Evolutionary conservation across 2,888 invertebrate genomes (phyloP).

Genomic region (Mystacides longicornis): DNA sequence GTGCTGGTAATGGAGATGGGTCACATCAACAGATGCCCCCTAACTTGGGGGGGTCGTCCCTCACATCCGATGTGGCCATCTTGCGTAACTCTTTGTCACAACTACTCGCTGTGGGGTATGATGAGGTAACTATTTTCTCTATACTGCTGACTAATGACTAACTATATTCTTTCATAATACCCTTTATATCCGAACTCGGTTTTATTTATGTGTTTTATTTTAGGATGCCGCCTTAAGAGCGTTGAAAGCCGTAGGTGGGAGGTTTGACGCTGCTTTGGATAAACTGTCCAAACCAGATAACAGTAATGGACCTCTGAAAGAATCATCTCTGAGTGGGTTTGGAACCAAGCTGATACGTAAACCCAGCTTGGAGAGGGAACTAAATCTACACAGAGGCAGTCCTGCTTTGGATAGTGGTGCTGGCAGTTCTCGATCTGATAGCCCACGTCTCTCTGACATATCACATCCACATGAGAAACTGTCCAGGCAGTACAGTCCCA

Average conservation of each 20-base stretch:
- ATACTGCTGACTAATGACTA: too few species aligned
- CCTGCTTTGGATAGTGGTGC: slow-evolving; percentile 84
- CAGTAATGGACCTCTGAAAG: slow-evolving; percentile 47
- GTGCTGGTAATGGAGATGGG: slow-evolving; percentile 54
- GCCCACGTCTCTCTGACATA: slow-evolving; percentile 63
- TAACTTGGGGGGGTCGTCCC: slow-evolving; percentile 48
- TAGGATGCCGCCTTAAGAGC: slow-evolving; percentile 61
- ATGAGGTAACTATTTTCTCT: slow-evolving; percentile 51
- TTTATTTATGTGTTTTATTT: slow-evolving; percentile 27
- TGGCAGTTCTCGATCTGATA: slow-evolving; percentile 83
- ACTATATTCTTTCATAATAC: neutral
- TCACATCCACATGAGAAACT: slow-evolving; percentile 58
- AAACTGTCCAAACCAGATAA: slow-evolving; percentile 57
- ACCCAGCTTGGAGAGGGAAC: slow-evolving; percentile 80
- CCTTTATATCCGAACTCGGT: neutral
- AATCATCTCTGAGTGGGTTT: slow-evolving; percentile 51
- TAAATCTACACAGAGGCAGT: slow-evolving; percentile 69
- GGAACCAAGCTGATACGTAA: slow-evolving; percentile 74
- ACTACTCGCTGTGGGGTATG: slow-evolving; percentile 63
- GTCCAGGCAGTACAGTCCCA: slow-evolving; percentile 66
- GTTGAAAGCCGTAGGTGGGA: slow-evolving; percentile 61
- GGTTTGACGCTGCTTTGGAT: slow-evolving; percentile 63
- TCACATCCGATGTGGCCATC: slow-evolving; percentile 56
- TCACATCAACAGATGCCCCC: slow-evolving; percentile 1
- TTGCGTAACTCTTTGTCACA: slow-evolving; percentile 59